Evolutionary conservation across 2,113 vertebrate species (phyloP).

Genomic region (Pteropus alecto): DNA sequence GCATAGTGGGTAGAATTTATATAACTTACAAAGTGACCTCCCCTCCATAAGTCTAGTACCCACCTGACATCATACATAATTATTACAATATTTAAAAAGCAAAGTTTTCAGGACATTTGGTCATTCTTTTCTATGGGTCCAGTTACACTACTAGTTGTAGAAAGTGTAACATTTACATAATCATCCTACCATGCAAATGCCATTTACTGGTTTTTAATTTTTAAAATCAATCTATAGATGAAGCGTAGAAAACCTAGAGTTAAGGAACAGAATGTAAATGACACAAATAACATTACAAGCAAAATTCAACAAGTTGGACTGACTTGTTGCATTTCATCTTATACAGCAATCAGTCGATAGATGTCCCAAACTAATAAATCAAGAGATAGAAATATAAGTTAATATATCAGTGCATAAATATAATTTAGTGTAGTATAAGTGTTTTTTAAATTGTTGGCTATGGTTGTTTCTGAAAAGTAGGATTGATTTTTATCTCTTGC

Average conservation of each 20-base stretch:
- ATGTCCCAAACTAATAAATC: neutral
- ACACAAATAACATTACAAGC: neutral
- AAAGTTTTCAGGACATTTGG: neutral
- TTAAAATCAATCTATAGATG: neutral
- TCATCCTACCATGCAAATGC: neutral
- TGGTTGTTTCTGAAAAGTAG: neutral
- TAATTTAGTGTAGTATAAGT: neutral
- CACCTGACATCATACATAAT: no score
- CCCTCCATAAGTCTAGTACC: neutral
- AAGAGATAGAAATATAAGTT: neutral
- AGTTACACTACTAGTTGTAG: neutral
- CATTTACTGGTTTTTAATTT: slow-evolving; percentile 19
- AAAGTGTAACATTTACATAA: slow-evolving; percentile 37
- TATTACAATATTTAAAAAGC: neutral
- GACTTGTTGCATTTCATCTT: neutral
- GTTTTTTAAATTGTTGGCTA: neutral
- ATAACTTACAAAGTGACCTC: neutral
- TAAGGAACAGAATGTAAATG: neutral
- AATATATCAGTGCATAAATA: neutral
- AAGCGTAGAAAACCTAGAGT: neutral
- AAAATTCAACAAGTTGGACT: neutral
- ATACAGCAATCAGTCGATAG: neutral
- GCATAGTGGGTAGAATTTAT: neutral
- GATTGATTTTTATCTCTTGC: neutral
- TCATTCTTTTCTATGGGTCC: neutral